Conservation (phyloP, 2,888 invertebrate species). For the Anodontia alba region DNA sequence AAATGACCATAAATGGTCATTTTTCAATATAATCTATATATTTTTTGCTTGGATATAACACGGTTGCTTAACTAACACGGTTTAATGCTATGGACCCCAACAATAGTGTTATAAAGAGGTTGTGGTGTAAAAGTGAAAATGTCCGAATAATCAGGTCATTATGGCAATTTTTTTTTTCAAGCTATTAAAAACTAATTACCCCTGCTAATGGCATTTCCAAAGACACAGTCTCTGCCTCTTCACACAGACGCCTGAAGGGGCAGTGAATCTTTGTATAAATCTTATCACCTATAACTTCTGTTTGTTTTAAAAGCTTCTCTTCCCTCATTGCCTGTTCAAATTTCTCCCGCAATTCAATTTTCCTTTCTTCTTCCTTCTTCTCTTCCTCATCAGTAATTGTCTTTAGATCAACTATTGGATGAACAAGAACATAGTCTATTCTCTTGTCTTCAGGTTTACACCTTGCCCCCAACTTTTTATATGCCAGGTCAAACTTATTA, state of each 20-base stretch:
- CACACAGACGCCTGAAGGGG: slow-evolving; percentile 81
- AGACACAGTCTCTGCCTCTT: slow-evolving; percentile 82
- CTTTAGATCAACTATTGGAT: slow-evolving; percentile 53
- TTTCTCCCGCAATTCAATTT: slow-evolving; percentile 53
- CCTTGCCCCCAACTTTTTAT: slow-evolving; percentile 61
- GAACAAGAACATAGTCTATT: slow-evolving; percentile 82
- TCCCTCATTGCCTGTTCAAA: slow-evolving; percentile 59
- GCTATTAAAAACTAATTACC: too few species aligned
- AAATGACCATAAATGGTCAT: too few species aligned
- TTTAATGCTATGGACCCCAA: too few species aligned
- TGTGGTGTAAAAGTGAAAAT: too few species aligned
- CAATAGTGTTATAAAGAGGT: too few species aligned
- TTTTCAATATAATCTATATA: too few species aligned
- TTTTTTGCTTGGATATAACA: too few species aligned
- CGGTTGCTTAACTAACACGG: too few species aligned
- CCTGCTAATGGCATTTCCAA: slow-evolving; percentile 83
- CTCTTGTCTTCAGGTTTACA: slow-evolving; percentile 71
- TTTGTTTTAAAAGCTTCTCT: slow-evolving; percentile 76
- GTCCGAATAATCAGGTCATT: too few species aligned
- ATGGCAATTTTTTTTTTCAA: too few species aligned
- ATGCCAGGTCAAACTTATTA: slow-evolving; percentile 64
- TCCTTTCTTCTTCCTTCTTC: slow-evolving; percentile 35
- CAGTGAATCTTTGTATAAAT: slow-evolving; percentile 78
- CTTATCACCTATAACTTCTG: slow-evolving; percentile 62
- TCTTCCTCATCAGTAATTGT: slow-evolving; percentile 50